Conservation (phyloP, 2,888 invertebrate species). For the Aradus depressus region DNA sequence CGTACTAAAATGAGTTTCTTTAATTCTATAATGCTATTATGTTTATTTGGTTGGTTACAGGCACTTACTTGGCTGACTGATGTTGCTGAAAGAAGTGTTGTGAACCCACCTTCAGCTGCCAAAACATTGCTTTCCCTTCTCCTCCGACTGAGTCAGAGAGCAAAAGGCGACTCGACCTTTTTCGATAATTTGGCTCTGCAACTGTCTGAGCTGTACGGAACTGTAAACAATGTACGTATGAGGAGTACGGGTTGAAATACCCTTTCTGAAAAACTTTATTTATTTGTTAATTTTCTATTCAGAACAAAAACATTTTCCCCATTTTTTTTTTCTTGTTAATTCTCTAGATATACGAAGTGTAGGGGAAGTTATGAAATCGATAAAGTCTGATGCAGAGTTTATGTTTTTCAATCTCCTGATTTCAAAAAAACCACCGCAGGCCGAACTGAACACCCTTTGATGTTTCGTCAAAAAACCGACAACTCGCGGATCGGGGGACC, state of each 20-base stretch:
- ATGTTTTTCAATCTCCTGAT: too few species aligned
- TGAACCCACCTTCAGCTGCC: constrained; percentile 33
- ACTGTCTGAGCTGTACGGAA: constrained; percentile 38
- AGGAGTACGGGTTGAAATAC: too few species aligned
- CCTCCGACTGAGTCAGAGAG: constrained; percentile 36
- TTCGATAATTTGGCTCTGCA: constrained; percentile 40
- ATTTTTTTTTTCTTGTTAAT: too few species aligned
- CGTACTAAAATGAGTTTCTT: neutral
- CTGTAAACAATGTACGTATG: constrained; percentile 39
- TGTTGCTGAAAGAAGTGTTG: constrained; percentile 34
- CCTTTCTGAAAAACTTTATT: neutral
- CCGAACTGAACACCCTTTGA: too few species aligned
- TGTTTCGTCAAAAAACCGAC: too few species aligned
- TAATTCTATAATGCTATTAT: neutral
- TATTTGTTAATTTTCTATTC: neutral
- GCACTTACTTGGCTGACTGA: constrained; percentile 38
- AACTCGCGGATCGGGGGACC: too few species aligned
- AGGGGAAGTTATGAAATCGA: too few species aligned
- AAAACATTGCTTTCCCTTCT: constrained; percentile 36
- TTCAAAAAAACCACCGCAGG: too few species aligned
- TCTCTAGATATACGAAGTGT: too few species aligned
- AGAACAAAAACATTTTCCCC: too few species aligned
- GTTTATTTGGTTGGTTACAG: constrained; percentile 31
- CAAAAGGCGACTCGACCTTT: constrained; percentile 36
- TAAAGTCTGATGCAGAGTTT: too few species aligned